phyloP scores from a whole-genome alignment of 2,113 vertebrate genomes.

The Silurus glanis region DNA sequence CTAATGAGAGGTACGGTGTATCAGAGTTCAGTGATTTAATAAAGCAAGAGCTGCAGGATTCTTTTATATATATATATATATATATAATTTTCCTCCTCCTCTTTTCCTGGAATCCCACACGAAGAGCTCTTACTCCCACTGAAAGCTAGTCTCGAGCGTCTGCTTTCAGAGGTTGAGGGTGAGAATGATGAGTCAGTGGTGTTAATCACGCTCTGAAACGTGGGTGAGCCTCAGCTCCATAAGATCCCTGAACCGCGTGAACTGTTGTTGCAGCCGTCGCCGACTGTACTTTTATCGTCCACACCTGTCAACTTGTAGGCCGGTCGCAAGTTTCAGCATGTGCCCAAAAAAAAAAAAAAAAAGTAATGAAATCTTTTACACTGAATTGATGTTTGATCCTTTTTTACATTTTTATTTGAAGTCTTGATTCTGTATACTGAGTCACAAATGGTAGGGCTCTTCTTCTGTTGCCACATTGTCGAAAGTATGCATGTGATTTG shows the following conservation, averaged over 20 bases:
- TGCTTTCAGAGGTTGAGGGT: constrained; percentile 46
- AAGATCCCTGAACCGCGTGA: not conserved
- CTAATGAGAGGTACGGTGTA: constrained; percentile 19
- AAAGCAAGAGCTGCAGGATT: constrained; percentile 30
- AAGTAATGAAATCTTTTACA: not conserved
- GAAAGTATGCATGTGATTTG: not conserved
- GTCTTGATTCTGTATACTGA: not conserved
- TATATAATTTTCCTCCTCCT: not conserved
- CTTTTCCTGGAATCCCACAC: constrained; percentile 35
- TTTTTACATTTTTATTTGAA: too few species aligned
- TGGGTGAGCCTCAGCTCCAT: constrained; percentile 49
- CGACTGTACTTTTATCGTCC: not conserved
- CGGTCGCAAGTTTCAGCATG: not conserved
- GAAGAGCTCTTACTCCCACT: constrained; percentile 19
- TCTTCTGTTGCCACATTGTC: not conserved
- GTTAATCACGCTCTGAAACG: constrained; percentile 44
- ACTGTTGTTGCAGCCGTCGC: not conserved
- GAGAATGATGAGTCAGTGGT: constrained; percentile 48
- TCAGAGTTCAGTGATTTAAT: constrained; percentile 27
- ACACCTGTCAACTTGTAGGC: not conserved
- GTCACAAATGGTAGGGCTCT: not conserved
- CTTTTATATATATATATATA: not conserved
- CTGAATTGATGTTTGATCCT: not conserved
- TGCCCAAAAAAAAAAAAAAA: not conserved
- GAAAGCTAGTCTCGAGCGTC: constrained; percentile 27